Base-by-base conservation (phyloP, 2,797 vertebrate species). In the Enteromius argenteus region DNA sequence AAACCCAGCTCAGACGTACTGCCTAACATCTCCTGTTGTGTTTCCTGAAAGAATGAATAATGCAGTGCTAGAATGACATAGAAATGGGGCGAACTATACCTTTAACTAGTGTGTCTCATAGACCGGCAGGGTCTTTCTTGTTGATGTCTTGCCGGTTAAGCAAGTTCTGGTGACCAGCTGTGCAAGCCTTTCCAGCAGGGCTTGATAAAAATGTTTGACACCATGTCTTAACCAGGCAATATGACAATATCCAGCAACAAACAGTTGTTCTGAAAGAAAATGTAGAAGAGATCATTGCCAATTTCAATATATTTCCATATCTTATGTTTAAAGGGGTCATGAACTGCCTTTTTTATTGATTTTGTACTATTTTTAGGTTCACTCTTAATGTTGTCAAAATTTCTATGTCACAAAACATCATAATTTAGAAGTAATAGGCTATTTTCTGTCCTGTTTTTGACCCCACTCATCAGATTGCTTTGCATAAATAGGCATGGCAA, bases 121-220 rank as follows among this genome's bases (percentile, higher is more conserved):
- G 71, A 35, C 8, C 42, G 0, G 9, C 51, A 21, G 19, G 44
- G 23, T 32, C n/a, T 53, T n/a, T 53, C 27, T n/a, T 53, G 27
- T 73, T 51, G 49, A 53, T 35, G 46, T 74, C 72, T 30, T 53
- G 30, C 46, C 56, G 72, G 19, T 53, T 35, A n/a, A 74, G 11
- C 11, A n/a, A 53, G 49, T 37, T 75, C 19, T 74, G 72, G 30
- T 37, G 30, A 75, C 72, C 72, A 37, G 30, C 72, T 74, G 46
- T n/a, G 49, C 19, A 19, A 7, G 5, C 2, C 9, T 53, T 53
- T 53, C 30, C 72, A 74, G 27, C 27, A 73, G 44, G 0, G 30
- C 72, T 8, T 74, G 0, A 74, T 30, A 53, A 35, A 46, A 17
- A 17, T 3, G 5, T 15, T 23, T 27, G 23, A 27, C 3, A 23